Evolutionary conservation across 2,113 vertebrate species (phyloP).

Genomic region (Nothocercus nigrocapillus): DNA sequence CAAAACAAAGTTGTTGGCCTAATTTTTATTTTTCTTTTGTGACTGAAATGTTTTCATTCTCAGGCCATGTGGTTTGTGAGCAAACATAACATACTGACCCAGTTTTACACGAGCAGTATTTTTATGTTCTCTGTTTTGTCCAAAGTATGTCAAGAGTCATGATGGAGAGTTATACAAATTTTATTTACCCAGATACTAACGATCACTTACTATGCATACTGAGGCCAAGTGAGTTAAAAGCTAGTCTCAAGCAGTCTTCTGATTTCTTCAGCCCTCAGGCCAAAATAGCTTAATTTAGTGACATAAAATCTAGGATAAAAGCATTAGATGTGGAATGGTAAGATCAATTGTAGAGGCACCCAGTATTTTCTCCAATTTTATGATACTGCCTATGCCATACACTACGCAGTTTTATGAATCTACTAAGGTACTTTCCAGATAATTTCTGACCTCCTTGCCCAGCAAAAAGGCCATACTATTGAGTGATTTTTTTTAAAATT

Average conservation of each 20-base stretch:
- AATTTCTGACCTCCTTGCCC: conserved; percentile 1
- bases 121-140: background rate
- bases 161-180: background rate
- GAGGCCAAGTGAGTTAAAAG: background rate
- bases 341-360: background rate
- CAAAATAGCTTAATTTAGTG: background rate
- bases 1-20: background rate
- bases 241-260: background rate
- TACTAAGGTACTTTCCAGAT: background rate
- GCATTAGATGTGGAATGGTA: background rate
- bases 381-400: background rate
- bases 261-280: background rate
- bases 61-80: background rate
- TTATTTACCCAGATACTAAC: background rate
- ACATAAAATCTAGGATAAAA: background rate
- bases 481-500: conserved; percentile 30
- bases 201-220: background rate
- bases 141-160: background rate
- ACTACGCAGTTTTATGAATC: background rate
- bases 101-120: fast-evolving
- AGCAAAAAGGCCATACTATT: background rate
- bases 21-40: background rate
- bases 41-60: background rate
- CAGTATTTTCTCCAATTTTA: background rate
- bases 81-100: background rate